Conservation (phyloP, 2,888 invertebrate genomes). For the Balanococcus diminutus region DNA sequence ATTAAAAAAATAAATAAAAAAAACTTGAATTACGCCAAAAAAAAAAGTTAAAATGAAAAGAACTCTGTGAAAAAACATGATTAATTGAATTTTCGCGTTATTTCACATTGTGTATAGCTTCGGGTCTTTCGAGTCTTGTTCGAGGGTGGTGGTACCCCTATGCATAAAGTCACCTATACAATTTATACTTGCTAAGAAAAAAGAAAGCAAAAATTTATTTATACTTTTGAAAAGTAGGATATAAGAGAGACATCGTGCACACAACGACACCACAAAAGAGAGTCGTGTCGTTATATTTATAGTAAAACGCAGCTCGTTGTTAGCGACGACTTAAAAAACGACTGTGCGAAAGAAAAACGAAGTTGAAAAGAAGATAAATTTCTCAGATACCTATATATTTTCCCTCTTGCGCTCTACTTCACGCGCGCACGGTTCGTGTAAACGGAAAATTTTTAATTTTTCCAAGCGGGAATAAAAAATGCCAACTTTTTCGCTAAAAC, state of each 20-base stretch:
- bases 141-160: no score
- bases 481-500: not conserved
- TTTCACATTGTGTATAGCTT: not conserved
- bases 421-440: not conserved
- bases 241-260: not conserved
- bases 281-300: not conserved
- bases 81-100: slow-evolving; percentile 21
- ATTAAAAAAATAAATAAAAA: not conserved
- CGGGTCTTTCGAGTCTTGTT: not conserved
- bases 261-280: not conserved
- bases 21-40: not conserved
- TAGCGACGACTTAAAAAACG: not conserved
- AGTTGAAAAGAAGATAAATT: slow-evolving; percentile 18
- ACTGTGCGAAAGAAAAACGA: not conserved
- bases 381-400: not conserved
- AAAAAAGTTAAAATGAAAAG: not conserved
- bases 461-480: slow-evolving; percentile 27
- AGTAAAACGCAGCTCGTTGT: not conserved
- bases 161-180: no score
- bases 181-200: not conserved
- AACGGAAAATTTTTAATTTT: slow-evolving; percentile 16
- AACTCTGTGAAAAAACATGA: not conserved
- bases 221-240: not conserved
- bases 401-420: no score
- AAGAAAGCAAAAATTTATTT: not conserved